Evolutionary conservation across 2,113 vertebrate species (phyloP).

Genomic region (Australoheros scitulus): DNA sequence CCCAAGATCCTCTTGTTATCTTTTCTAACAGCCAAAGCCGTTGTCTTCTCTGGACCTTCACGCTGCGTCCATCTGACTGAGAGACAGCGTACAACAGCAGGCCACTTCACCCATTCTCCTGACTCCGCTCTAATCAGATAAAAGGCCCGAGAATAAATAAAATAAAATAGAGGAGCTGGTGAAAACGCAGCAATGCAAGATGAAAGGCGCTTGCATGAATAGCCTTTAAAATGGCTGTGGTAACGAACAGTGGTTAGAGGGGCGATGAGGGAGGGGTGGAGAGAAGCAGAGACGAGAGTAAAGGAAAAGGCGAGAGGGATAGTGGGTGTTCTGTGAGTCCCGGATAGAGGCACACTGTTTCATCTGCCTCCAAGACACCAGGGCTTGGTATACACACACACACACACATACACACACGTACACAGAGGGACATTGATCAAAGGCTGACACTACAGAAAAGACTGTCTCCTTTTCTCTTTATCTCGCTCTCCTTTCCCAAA

Average conservation of each 20-base stretch:
- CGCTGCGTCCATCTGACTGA: constrained; percentile 41
- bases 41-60: constrained; percentile 33
- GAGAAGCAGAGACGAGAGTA: constrained; percentile 7
- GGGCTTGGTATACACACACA: constrained; percentile 38
- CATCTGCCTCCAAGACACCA: constrained; percentile 77
- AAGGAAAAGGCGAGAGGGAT: constrained; percentile 48
- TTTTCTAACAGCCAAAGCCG: neutral
- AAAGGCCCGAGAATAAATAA: constrained; percentile 18
- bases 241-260: constrained; percentile 29
- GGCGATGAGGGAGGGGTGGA: neutral
- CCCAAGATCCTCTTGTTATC: neutral
- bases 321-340: constrained; percentile 76
- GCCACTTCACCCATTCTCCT: constrained; percentile 47
- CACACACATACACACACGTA: neutral
- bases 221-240: constrained; percentile 66
- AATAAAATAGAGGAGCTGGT: constrained; percentile 36
- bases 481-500: constrained; percentile 20
- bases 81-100: constrained; percentile 32
- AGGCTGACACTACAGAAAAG: constrained; percentile 70
- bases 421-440: constrained; percentile 62
- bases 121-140: constrained; percentile 45
- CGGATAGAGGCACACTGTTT: constrained; percentile 74
- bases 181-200: constrained; percentile 52
- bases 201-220: constrained; percentile 61
- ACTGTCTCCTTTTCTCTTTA: constrained; percentile 50